Evolutionary conservation across 2,888 invertebrate genomes (phyloP).

Genomic region (Apoderus coryli): DNA sequence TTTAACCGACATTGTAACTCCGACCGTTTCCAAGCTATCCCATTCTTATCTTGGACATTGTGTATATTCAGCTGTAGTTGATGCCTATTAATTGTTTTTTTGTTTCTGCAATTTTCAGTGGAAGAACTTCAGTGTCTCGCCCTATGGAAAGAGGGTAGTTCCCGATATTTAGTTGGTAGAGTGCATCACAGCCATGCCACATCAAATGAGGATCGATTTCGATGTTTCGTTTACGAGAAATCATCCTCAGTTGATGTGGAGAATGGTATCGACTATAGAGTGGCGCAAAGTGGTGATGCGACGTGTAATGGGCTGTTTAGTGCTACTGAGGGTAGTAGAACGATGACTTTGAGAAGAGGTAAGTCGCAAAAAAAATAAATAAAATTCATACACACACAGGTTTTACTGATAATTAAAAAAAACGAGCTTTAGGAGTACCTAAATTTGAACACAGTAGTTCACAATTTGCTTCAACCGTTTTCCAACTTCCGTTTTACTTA

Average conservation of each 20-base stretch:
- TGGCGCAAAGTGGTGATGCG: conserved; percentile 85
- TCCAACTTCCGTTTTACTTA: no score
- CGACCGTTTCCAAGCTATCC: no score
- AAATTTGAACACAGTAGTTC: no score
- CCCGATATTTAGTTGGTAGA: conserved; percentile 79
- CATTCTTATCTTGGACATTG: no score
- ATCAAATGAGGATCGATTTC: conserved; percentile 82
- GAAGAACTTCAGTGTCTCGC: conserved; percentile 85
- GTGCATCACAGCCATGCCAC: conserved; percentile 80
- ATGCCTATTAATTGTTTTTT: no score
- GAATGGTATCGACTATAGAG: conserved; percentile 52
- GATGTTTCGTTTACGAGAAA: conserved; percentile 91
- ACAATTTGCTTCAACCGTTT: no score
- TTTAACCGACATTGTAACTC: no score
- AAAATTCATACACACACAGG: no score
- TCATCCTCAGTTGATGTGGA: conserved; percentile 27
- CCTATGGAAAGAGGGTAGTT: conserved; percentile 88
- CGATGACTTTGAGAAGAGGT: conserved; percentile 73
- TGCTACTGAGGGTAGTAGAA: conserved; percentile 73
- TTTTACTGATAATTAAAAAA: no score
- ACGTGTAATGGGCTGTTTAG: conserved; percentile 87
- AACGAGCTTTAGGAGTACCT: no score
- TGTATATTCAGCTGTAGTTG: no score
- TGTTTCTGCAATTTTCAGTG: conserved; percentile 43
- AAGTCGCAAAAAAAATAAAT: no score